These are phyloP conservation scores for Fragum fragum DNA, from an alignment of 2,888 invertebrate species.

Conservation along the genomic window DNA sequence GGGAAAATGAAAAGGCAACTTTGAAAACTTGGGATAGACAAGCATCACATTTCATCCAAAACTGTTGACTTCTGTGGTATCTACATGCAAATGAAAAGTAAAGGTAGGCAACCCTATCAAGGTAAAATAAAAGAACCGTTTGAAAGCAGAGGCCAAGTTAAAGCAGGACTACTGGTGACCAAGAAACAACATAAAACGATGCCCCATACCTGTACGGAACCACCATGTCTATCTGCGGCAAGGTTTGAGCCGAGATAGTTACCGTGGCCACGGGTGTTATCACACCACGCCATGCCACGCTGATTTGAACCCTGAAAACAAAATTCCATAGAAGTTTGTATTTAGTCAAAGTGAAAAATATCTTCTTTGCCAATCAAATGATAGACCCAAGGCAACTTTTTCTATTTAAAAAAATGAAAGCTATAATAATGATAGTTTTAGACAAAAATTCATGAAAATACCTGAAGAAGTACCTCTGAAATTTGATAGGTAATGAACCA, in stretches of 20 bases:
- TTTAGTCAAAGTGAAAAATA: neutral
- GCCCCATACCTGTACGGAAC: slow-evolving; percentile 95
- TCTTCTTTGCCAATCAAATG: neutral
- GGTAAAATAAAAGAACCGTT: slow-evolving; percentile 20
- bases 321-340: slow-evolving; percentile 26
- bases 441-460: too few species aligned
- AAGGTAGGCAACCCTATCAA: slow-evolving; percentile 1
- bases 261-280: slow-evolving; percentile 80
- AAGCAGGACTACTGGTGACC: slow-evolving; percentile 24
- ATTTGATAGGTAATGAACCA: too few species aligned
- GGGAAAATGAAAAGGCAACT: neutral
- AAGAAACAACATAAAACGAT: slow-evolving; percentile 8
- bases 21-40: neutral
- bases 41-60: neutral
- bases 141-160: slow-evolving; percentile 13
- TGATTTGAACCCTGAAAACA: slow-evolving; percentile 83
- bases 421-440: too few species aligned
- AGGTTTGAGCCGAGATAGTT: slow-evolving; percentile 86
- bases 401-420: too few species aligned
- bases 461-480: neutral
- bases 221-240: slow-evolving; percentile 96
- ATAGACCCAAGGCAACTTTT: neutral
- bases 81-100: slow-evolving; percentile 1
- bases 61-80: neutral
- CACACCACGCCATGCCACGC: slow-evolving; percentile 85